Evolutionary conservation across 2,113 vertebrate species (phyloP).

Genomic region (Clarias batrachus): DNA sequence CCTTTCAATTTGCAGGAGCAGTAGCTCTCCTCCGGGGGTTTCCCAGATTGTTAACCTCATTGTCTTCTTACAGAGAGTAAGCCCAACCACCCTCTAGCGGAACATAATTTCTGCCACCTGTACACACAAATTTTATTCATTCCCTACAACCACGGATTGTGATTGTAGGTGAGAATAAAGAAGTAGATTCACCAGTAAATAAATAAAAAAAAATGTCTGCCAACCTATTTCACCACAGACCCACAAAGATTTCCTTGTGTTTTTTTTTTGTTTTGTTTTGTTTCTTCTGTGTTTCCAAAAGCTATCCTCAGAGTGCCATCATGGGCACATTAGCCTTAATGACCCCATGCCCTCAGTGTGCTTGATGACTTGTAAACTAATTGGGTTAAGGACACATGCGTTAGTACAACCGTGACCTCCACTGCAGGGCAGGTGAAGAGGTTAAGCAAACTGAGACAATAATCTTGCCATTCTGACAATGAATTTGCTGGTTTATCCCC

Average conservation of each 20-base stretch:
- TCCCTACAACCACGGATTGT: neutral
- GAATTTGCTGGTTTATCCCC: conserved; percentile 12
- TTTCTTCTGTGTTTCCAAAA: neutral
- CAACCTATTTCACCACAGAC: neutral
- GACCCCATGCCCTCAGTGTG: conserved; percentile 50
- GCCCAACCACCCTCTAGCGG: neutral
- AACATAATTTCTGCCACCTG: neutral
- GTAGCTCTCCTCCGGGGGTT: neutral
- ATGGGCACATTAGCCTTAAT: conserved; percentile 7
- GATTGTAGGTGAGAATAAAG: neutral
- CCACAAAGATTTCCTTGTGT: neutral
- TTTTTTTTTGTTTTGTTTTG: too few species aligned
- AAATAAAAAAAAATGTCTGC: neutral
- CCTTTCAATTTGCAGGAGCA: neutral
- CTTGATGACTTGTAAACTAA: conserved; percentile 71
- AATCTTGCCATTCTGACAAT: conserved; percentile 51
- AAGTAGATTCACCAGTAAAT: neutral
- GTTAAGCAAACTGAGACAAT: conserved; percentile 75
- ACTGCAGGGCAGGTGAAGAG: conserved; percentile 58
- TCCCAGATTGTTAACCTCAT: neutral
- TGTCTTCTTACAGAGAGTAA: neutral
- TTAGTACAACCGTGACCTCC: conserved; percentile 54
- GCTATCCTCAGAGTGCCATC: neutral
- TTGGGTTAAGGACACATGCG: conserved; percentile 65
- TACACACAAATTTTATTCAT: neutral